Evolutionary conservation across 2,113 vertebrate genomes (phyloP).

Genomic region (Nothocercus julius): DNA sequence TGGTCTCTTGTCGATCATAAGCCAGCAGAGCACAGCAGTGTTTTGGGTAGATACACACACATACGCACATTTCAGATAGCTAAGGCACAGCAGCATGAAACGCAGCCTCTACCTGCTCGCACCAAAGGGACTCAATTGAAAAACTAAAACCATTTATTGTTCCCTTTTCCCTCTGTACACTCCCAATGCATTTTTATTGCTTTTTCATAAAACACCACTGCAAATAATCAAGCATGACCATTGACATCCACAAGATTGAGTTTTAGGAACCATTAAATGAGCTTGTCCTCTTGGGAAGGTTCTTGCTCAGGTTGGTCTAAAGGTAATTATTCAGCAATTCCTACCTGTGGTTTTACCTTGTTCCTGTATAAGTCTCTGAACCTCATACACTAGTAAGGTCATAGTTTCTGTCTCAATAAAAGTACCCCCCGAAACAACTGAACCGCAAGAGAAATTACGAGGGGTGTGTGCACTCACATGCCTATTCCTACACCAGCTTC

Average conservation of each 20-base stretch:
- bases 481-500: neutral
- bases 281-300: conserved; percentile 80
- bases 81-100: conserved; percentile 55
- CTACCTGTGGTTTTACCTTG: conserved; percentile 83
- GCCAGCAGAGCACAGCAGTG: conserved; percentile 26
- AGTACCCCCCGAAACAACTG: conserved; percentile 32
- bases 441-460: neutral
- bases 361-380: conserved; percentile 67
- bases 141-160: conserved; percentile 71
- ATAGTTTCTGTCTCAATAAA: conserved; percentile 59
- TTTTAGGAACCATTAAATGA: conserved; percentile 87
- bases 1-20: conserved; percentile 57
- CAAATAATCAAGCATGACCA: conserved; percentile 86
- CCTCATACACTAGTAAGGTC: conserved; percentile 76
- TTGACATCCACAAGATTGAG: conserved; percentile 84
- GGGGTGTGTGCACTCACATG: neutral
- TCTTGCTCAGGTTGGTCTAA: conserved; percentile 81
- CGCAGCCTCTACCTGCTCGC: neutral
- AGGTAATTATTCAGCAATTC: conserved; percentile 87
- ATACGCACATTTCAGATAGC: neutral
- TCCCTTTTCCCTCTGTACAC: conserved; percentile 45
- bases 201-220: conserved; percentile 79
- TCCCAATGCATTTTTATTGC: conserved; percentile 76
- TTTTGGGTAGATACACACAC: neutral
- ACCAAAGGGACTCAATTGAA: conserved; percentile 61